Base-by-base conservation (phyloP, 2,113 vertebrate genomes). In the Mionectes macconnelli region DNA sequence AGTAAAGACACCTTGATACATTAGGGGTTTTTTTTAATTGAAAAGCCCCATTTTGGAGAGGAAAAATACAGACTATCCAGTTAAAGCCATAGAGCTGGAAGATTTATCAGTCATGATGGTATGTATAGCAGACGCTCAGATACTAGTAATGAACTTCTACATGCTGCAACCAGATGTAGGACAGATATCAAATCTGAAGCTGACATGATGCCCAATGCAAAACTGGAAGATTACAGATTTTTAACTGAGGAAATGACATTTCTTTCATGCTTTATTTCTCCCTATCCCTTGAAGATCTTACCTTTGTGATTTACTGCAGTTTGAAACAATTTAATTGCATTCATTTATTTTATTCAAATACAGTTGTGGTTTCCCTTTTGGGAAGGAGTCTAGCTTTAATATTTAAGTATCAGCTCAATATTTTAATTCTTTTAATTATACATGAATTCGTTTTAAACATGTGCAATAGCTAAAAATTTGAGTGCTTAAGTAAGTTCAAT, bases 371-470 rank as follows among this genome's bases (percentile, higher is more conserved):
- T 87, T 92, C 45, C 28, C 88, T 89, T 92, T 82, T 60, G 60
- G 80, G 76, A 95, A 78, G 64, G 28, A 88, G 39, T 45, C 44
- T 39, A 49, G 47, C 60, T 93, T 82, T 21, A 94, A 93, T 77
- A 82, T 91, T 97, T 77, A 85, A 97, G 15, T 84, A 94, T 84
- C 69, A 63, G 60, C 62, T 95, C 88, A 94, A 83, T 94, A 95
- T 96, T 96, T 96, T 96, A 95, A 95, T 95, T 96, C 70, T 40
- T 76, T 93, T 81, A 94, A 94, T 96, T 97, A 94, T 81, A 86
- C 19, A 96, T 79, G 35, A 83, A 92, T 60, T 88, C 62, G 78
- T 78, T 94, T 94, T 78, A 94, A 94, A 66, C 6, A 3, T 74
- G 23, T 35, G 20, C 31, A 85, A 69, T 90, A 83, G 60, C 86